Evolutionary conservation across 2,888 invertebrate genomes (phyloP).

Genomic region (Synanthedon tipuliformis): DNA sequence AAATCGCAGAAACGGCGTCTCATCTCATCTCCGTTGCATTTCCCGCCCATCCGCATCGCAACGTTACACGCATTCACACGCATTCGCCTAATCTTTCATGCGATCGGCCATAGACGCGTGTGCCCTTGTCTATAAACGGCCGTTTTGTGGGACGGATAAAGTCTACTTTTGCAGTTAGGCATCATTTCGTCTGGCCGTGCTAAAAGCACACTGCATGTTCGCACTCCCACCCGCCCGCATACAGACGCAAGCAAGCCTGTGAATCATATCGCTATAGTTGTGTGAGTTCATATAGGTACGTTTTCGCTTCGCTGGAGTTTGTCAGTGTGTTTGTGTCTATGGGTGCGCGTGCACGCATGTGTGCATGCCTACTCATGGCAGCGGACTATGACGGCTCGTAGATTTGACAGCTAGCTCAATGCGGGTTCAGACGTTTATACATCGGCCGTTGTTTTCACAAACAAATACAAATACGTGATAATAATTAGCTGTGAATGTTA

Average conservation of each 20-base stretch:
- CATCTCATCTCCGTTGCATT: conserved; percentile 34
- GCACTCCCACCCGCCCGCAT: conserved; percentile 66
- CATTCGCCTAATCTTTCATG: conserved; percentile 64
- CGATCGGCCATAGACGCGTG: conserved; percentile 58
- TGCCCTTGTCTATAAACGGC: conserved; percentile 42
- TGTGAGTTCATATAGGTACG: conserved; percentile 51
- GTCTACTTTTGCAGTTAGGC: conserved; percentile 56
- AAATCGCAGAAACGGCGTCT: conserved; percentile 32
- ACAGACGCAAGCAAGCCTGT: conserved; percentile 51
- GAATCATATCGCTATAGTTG: conserved; percentile 47
- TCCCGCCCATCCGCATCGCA: conserved; percentile 56
- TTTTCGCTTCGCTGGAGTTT: conserved; percentile 56
- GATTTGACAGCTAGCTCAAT: conserved; percentile 73
- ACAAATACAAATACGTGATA: conserved; percentile 25
- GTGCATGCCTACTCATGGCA: conserved; percentile 66
- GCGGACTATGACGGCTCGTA: conserved; percentile 71
- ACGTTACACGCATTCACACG: conserved; percentile 62
- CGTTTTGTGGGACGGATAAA: conserved; percentile 60
- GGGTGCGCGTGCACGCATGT: conserved; percentile 52
- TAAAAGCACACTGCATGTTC: conserved; percentile 68
- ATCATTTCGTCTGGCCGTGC: conserved; percentile 66
- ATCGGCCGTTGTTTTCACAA: conserved; percentile 60
- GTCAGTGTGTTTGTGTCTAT: conserved; percentile 64
- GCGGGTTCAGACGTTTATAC: conserved; percentile 69
- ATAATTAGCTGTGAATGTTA: conserved; percentile 9